Evolutionary conservation across 2,797 vertebrate genomes (phyloP).

Genomic region (Lepilemur septentrionalis): DNA sequence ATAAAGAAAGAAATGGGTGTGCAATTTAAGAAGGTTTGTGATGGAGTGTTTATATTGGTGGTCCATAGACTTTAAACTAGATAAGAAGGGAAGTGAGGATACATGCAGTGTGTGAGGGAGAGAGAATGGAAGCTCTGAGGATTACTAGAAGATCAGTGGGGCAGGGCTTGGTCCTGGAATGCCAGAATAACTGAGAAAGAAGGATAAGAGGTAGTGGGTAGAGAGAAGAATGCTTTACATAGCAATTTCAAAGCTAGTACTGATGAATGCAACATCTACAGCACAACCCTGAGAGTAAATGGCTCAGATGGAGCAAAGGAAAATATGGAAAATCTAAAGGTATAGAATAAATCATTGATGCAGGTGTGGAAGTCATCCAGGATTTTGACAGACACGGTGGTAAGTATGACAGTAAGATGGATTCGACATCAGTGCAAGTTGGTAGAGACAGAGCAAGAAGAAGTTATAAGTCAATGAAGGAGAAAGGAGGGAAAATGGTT

Average conservation of each 20-base stretch:
- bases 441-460: neutral
- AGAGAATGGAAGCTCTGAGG: neutral
- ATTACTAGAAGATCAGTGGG: neutral
- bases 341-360: neutral
- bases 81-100: neutral
- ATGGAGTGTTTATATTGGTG: neutral
- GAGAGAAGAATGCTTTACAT: conserved; percentile 17
- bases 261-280: neutral
- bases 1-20: neutral
- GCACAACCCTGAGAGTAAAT: neutral
- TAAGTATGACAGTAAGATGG: neutral
- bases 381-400: neutral
- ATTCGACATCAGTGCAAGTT: neutral
- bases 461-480: neutral
- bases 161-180: neutral
- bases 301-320: neutral
- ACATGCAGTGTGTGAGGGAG: neutral
- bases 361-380: neutral
- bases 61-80: neutral
- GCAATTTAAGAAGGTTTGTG: neutral
- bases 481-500: neutral
- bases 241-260: neutral
- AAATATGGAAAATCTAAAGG: neutral
- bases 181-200: neutral
- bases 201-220: neutral